Evolutionary conservation across 2,888 invertebrate species (phyloP), one percentile per base, ranked within the genome.

Genomic region (Chloromyia formosa): DNA sequence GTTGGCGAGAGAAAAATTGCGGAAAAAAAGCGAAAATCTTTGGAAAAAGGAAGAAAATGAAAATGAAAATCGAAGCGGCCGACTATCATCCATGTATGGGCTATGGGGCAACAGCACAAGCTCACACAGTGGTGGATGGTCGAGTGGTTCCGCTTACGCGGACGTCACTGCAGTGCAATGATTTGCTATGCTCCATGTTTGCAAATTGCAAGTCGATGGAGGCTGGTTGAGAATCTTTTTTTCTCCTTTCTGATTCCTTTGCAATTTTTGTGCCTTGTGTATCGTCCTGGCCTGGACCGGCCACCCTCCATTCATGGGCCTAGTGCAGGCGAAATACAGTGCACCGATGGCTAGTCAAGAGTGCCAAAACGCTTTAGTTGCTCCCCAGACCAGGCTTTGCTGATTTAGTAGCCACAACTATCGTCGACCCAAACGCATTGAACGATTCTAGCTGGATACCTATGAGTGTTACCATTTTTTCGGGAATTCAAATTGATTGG

Each of bases 101-200:
- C 16, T 20, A 9, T 20, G 22, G 60, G 16, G 20, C 2, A 4
- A 22, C 16, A 2, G 2, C 2, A 4, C 20, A 7, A 27, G 16
- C 23, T 35, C 27, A 35, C 27, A 20, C 20, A 62, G 16, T 12
- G 20, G 5, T 7, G 35, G 64, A 27, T 16, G 61, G 64, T 22
- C 45, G 40, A 72, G 60, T 60, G 45, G 60, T 60, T 56, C 45
- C 62, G 62, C 45, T 73, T 60, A 73, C 60, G 62, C 60, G 73
- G 42, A 66, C 61, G 58, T 64, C 76, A 72, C 76, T 74, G 76
- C 71, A 74, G 74, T 64, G 74, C 76, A 74, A 74, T 76, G 76
- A 76, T 76, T 76, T 76, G 76, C 76, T 71, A 76, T 64, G 74
- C 74, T 76, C 56, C 56, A 71, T 16, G 71, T 58, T 40, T 71